Conservation (phyloP, 2,113 vertebrate genomes). For the Morone saxatilis region DNA sequence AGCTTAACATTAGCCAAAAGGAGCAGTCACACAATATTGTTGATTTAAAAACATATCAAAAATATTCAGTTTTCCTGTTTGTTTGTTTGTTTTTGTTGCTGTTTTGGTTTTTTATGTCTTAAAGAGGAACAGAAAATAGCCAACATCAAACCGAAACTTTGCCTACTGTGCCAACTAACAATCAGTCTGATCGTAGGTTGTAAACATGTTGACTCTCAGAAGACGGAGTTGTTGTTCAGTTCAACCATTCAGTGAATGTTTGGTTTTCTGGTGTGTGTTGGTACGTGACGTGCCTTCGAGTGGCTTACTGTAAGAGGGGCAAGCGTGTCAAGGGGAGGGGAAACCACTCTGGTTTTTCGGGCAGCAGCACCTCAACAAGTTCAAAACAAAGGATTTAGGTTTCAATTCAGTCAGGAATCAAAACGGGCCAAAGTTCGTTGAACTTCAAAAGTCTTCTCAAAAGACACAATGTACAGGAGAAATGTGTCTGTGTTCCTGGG, state of each 20-base stretch:
- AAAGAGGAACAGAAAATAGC: background rate
- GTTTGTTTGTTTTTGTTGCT: background rate
- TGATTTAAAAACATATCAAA: background rate
- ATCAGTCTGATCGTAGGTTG: background rate
- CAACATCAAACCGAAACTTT: background rate
- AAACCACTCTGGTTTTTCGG: slow-evolving; percentile 19
- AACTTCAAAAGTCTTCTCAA: slow-evolving; percentile 58
- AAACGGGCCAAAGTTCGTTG: slow-evolving; percentile 74
- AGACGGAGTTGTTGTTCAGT: slow-evolving; percentile 40
- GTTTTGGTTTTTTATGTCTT: background rate
- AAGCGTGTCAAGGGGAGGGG: slow-evolving; percentile 5
- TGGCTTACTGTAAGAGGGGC: slow-evolving; percentile 47
- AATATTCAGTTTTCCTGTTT: background rate
- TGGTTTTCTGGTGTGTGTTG: slow-evolving; percentile 47
- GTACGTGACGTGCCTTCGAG: slow-evolving; percentile 61
- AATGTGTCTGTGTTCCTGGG: slow-evolving; percentile 11
- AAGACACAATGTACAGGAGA: slow-evolving; percentile 39
- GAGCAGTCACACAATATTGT: background rate
- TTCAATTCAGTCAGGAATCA: slow-evolving; percentile 58
- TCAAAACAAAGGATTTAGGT: slow-evolving; percentile 81
- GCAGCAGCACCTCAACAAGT: slow-evolving; percentile 45
- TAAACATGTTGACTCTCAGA: slow-evolving; percentile 24
- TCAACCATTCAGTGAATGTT: slow-evolving; percentile 33
- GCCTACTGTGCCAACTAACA: background rate
- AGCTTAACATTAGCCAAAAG: background rate